Evolutionary conservation across 2,888 invertebrate species (phyloP), one percentile per base, ranked within the genome.

Genomic region (Endotricha flammealis): DNA sequence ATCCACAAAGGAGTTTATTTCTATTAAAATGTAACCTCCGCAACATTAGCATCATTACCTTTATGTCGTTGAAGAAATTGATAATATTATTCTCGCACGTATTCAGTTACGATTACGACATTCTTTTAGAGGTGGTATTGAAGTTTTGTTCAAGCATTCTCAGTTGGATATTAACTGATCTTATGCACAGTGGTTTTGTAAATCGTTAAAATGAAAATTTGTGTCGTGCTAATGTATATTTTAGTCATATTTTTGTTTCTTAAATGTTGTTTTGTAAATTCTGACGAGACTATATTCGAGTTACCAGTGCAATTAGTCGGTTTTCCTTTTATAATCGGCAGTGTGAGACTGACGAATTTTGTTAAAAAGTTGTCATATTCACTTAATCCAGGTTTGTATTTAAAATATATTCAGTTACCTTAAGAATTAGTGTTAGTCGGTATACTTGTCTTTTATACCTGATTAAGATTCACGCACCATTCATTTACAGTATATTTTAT

Each of bases 301-400:
- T 70, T 95, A 36, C 95, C 95, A 7, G 94, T 95, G n/a, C 94
- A 95, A 63, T 79, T 95, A 37, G 88, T 95, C 23, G 95, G 95
- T 13, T 95, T 95, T 62, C 95, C 95, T 0, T 90, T 94, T 42
- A 95, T 95, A 50, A 91, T 95, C 32, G 75, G 93, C 4, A 92
- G 93, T 14, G 95, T 95, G 7, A 88, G 92, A 49, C 73, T 95
- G 35, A 91, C 93, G 1, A 95, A 94, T 77, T 95, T 95, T 64
- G 90, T 94, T 44, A 95, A 94, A 79, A 95, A 94, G 68, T 78
- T 95, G 41, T 90, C 92, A 1, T 95, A 95, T 77, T 93, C 95
- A 1, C 74, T 95, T 20, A 94, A 88, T 76, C 94, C 94, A 71
- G 89, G 94, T 93, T 79, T 89, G 90, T 80, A 32, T 4, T 8